These are phyloP conservation scores for Upupa epops DNA, from an alignment of 2,113 vertebrate genomes.

Conservation along the genomic window DNA sequence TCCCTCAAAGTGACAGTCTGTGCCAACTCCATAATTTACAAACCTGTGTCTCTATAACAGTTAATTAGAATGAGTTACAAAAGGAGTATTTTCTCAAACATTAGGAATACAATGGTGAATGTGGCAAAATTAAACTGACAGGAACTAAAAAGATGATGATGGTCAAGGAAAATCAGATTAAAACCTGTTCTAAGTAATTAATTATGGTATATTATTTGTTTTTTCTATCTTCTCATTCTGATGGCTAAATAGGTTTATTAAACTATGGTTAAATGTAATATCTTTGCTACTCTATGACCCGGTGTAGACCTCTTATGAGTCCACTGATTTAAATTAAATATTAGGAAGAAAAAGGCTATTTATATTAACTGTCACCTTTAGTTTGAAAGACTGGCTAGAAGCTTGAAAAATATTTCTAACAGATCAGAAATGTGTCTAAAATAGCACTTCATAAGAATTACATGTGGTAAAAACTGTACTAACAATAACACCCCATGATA, in stretches of 20 bases:
- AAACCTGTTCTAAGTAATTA: not conserved
- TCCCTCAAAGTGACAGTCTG: not conserved
- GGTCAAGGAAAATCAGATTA: not conserved
- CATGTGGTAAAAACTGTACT: fast-evolving
- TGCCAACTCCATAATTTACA: not conserved
- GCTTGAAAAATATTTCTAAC: not conserved
- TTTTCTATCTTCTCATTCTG: not conserved
- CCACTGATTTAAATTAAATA: not conserved
- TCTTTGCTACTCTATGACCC: not conserved
- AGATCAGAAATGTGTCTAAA: not conserved
- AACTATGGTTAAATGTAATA: too few relatives aligned
- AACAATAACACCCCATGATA: not conserved
- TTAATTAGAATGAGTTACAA: not conserved
- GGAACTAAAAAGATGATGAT: not conserved
- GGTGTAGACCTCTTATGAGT: not conserved
- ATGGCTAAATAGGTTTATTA: not conserved
- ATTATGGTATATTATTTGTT: not conserved
- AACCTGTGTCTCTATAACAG: not conserved
- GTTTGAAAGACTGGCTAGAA: not conserved
- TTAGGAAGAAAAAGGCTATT: not conserved
- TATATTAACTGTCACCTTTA: not conserved
- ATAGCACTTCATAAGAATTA: not conserved
- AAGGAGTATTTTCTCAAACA: not conserved
- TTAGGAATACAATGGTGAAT: not conserved
- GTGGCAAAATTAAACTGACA: not conserved